Evolutionary conservation across 2,888 invertebrate genomes (phyloP), one percentile per base, ranked within the genome.

Genomic region (Liopterus haemorrhoidalis): DNA sequence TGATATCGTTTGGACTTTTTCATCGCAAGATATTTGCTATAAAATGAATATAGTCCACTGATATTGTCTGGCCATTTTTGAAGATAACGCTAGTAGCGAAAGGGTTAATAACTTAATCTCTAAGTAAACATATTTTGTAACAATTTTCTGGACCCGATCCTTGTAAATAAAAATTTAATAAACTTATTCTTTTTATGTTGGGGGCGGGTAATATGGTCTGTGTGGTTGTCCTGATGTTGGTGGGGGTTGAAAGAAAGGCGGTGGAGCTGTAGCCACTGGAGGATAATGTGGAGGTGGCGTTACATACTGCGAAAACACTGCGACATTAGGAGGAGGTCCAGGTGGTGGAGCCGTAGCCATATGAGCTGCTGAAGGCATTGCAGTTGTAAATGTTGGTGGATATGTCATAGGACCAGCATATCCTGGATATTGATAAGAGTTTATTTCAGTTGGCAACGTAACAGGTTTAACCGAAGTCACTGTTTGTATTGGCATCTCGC

Each of bases 211-310:
- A 68, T 37, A 73, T 62, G 56, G 68, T 63, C 27, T 68, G 67
- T 14, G 70, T 58, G 18, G 41, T 59, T 62, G 32, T 61, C 60
- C 41, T 59, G 56, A 59, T 4, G 67, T 63, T 15, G 65, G 61
- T 11, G 65, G 59, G 11, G 61, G 59, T 28, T 52, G 66, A 56
- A 58, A 65, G 60, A 48, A 67, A 2, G 72, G 71, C 0, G 72
- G 71, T 0, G 72, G 72, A 46, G 72, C 70, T 4, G 70, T 55
- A 50, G 72, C 73, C 44, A 71, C 66, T 19, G 71, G 52, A 8
- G 68, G 58, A 49, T 66, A 63, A 41, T 63, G 63, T 5, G 66
- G 66, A 2, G 65, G 63, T 4, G 66, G 66, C 2, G 65, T 55
- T 2, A 63, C 62, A 33, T 58, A 64, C 4, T 58, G 53, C 4